Conservation (phyloP, 2,113 vertebrate genomes). For the Hippocampus abdominalis region DNA sequence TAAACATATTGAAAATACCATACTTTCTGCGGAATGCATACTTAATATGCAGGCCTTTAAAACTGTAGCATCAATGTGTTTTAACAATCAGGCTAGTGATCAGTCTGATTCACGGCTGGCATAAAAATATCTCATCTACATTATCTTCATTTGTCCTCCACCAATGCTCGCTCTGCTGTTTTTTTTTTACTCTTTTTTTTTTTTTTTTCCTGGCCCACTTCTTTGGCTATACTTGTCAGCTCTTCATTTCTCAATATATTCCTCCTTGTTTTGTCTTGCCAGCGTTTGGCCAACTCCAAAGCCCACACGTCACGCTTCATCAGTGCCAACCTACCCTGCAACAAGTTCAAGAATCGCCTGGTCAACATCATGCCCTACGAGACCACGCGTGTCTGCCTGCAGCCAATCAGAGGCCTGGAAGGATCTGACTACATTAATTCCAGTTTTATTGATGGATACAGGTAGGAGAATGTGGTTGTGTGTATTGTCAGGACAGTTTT, state of each 20-base stretch:
- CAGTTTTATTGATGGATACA: conserved; percentile 96
- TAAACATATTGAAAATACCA: conserved; percentile 17
- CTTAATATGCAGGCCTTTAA: conserved; percentile 35
- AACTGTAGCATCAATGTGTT: conserved; percentile 6
- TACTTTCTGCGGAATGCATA: conserved; percentile 12
- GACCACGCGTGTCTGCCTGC: conserved; percentile 92
- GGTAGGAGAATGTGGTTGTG: conserved; percentile 61
- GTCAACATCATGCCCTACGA: conserved; percentile 99
- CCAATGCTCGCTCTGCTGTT: conserved; percentile 6
- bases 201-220: background rate
- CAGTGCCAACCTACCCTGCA: conserved; percentile 97
- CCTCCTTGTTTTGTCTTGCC: conserved; percentile 18
- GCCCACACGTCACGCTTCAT: conserved; percentile 97
- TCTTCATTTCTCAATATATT: background rate
- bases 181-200: background rate
- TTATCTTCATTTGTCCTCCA: conserved; percentile 23
- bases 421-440: conserved; percentile 96
- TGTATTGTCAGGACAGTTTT: background rate
- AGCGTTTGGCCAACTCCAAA: conserved; percentile 97
- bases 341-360: conserved; percentile 98
- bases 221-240: background rate
- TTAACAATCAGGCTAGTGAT: conserved; percentile 27
- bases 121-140: conserved; percentile 40
- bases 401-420: conserved; percentile 95
- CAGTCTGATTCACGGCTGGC: background rate